A percentile compares a stretch with the other conserved stretches of the same genome.
phyloP scores from a whole-genome alignment of 2,888 invertebrate species.

The Frankliniella fusca region DNA sequence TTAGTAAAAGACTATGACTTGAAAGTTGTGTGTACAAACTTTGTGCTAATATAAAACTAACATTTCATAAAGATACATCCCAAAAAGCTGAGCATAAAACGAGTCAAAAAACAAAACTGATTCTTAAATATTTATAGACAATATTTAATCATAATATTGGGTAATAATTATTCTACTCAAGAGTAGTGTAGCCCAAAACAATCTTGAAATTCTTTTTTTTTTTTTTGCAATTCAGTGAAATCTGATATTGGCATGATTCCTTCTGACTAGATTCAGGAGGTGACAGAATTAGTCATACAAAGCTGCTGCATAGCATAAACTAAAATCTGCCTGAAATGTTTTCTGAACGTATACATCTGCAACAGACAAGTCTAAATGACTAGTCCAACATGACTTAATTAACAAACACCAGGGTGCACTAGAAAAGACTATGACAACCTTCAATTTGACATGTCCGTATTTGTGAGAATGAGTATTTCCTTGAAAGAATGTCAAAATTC shows the following conservation, averaged over 20 bases:
- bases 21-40: conserved; percentile 22
- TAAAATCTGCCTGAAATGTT: background rate
- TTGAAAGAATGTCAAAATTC: background rate
- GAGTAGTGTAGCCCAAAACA: background rate
- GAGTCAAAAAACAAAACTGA: background rate
- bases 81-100: conserved; percentile 17
- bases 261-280: conserved; percentile 22
- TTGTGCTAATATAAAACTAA: conserved; percentile 27
- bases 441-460: background rate
- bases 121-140: background rate
- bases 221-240: background rate
- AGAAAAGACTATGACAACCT: too few species aligned
- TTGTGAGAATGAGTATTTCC: background rate
- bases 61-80: background rate
- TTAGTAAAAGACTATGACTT: conserved; percentile 20
- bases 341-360: conserved; percentile 18
- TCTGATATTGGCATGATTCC: background rate
- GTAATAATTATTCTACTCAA: too few species aligned
- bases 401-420: background rate
- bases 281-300: background rate
- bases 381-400: background rate
- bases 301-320: background rate
- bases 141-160: background rate
- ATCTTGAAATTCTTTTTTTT: background rate
- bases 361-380: conserved; percentile 5